Percentiles rank a stretch among this genome's conserved stretches.
phyloP scores from a whole-genome alignment of 1,140 invertebrate genomes.

The Drosophila mayri region DNA sequence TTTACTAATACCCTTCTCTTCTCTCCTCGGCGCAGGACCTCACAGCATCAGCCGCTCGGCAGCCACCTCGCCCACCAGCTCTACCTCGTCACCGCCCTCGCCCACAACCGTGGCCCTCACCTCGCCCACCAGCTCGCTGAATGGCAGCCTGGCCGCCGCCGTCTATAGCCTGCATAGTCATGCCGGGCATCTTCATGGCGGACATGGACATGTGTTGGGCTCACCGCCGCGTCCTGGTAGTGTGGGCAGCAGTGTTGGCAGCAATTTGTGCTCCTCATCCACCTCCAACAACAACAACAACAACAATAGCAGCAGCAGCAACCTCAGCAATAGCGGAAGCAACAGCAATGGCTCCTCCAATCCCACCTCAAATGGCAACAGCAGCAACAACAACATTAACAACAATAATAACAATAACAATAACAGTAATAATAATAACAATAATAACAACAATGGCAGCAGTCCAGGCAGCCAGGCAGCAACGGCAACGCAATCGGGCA shows the following conservation, averaged over 20 bases:
- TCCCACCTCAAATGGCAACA: constrained; percentile 11
- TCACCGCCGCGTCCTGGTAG: constrained; percentile 77
- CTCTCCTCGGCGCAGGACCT: constrained; percentile 68
- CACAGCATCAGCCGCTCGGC: constrained; percentile 81
- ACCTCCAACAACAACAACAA: constrained; percentile 13
- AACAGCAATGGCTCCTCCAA: constrained; percentile 17
- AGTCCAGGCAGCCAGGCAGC: constrained; percentile 26
- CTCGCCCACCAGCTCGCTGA: constrained; percentile 73
- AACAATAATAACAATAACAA: constrained; percentile 17
- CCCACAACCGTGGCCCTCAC: constrained; percentile 68
- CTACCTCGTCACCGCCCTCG: constrained; percentile 81
- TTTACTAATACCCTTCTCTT: constrained; percentile 50
- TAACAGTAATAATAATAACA: constrained; percentile 17
- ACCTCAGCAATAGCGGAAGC: constrained; percentile 12
- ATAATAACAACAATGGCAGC: constrained; percentile 15
- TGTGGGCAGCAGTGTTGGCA: constrained; percentile 57
- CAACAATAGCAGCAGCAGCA: constrained; percentile 10
- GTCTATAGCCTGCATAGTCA: constrained; percentile 70
- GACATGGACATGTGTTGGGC: constrained; percentile 17
- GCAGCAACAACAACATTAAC: constrained; percentile 13
- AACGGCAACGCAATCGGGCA: constrained; percentile 21
- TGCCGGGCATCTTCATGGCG: constrained; percentile 1
- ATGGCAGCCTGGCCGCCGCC: constrained; percentile 57
- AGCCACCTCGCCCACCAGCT: constrained; percentile 83
- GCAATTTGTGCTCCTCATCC: constrained; percentile 47